Evolutionary conservation across 2,113 vertebrate species (phyloP), one percentile per base, ranked within the genome.

Genomic region (Elephantulus edwardii): DNA sequence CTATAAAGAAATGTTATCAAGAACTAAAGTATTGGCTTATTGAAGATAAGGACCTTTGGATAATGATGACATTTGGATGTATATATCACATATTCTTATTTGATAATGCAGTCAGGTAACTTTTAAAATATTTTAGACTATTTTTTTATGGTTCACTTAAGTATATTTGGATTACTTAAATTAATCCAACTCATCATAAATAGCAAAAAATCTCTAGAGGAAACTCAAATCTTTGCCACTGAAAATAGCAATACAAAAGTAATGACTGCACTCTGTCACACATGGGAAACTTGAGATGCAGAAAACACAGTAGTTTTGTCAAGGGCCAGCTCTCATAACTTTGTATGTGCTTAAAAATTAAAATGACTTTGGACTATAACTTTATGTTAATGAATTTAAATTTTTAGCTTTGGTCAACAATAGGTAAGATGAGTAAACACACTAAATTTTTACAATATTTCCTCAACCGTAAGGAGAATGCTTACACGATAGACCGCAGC

Each of bases 331-430:
- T 58, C 24, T 58, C 56, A 58, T 13, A 28, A 8, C 3, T 28
- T 58, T 16, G 30, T 58, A 84, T n/a, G n/a, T n/a, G n/a, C n/a
- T n/a, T n/a, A n/a, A n/a, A n/a, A n/a, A n/a, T n/a, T n/a, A n/a
- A 83, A 16, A 30, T n/a, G 44, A 13, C n/a, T 82, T 3, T 80
- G 64, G 46, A 66, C 1, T 33, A 83, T 9, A 54, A 9, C 11
- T 22, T 52, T 3, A 64, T 58, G 22, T 40, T 87, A 70, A 64
- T 44, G 76, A 81, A 92, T 91, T 80, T 81, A 72, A 91, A 40
- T 2, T 70, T n/a, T n/a, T n/a, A n/a, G n/a, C n/a, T n/a, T n/a
- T n/a, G n/a, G n/a, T n/a, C n/a, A n/a, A n/a, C n/a, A n/a, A n/a
- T n/a, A n/a, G n/a, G n/a, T n/a, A n/a, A n/a, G n/a, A n/a, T n/a